Base-by-base conservation (phyloP, 2,113 vertebrate genomes). In the Brachypteracias leptosomus region DNA sequence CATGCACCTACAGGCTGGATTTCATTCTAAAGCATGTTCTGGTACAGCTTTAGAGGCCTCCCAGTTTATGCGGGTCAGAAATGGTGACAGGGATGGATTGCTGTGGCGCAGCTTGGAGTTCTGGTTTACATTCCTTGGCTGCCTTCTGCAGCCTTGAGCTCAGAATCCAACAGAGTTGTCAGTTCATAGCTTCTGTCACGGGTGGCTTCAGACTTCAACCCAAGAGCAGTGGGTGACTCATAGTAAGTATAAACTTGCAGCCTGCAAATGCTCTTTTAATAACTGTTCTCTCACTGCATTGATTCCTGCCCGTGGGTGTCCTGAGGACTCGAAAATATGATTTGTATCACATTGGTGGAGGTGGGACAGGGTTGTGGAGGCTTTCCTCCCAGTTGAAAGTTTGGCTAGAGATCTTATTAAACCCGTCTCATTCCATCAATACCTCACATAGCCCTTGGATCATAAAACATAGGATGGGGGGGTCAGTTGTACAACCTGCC, bases 391-490 rank as follows among this genome's bases (percentile, higher is more conserved):
- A 78, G 20, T 2, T 28, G 40, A 29, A 73, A 20, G 17, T 15
- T 49, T 73, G 24, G 26, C 26, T 61, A 36, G 59, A 66, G 38
- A 11, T 59, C 49, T 28, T 11, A 15, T 72, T 46, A 49, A 73
- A 36, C 15, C 31, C 36, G 13, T 26, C 52, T 66, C 24, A 21
- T n/a, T 58, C 57, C 19, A 62, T 22, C 55, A 44, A 21, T 10
- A 10, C 22, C 62, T 52, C 22, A 6, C 9, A 2, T 13, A 74
- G 36, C 42, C 20, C 28, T 40, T 26, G 46, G 24, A 7, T 35
- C 1, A 0, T 42, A 38, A 51, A 59, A n/a, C 2, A 11, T 1
- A 24, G 25, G 17, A 16, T 31, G 28, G 20, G 20, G 20, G 24
- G 13, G 22, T 38, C 42, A 17, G 36, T 38, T 65, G 3, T 3